A percentile compares a stretch with the other conserved stretches of the same genome.
Evolutionary conservation across 2,888 invertebrate species (phyloP).

Genomic region (Aspidapion aeneum): DNA sequence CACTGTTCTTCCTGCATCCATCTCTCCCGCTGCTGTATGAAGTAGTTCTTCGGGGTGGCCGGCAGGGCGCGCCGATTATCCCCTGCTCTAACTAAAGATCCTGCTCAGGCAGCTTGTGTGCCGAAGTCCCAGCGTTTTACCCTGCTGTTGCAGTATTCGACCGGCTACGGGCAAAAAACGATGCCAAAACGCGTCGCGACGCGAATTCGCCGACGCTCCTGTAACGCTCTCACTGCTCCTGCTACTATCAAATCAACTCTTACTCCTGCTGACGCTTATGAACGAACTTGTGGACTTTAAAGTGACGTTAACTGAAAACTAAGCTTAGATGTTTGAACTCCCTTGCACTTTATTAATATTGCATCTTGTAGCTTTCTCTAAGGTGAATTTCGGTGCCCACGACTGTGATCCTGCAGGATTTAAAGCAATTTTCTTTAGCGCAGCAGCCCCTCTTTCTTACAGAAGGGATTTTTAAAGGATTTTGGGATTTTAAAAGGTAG

Average conservation of each 20-base stretch:
- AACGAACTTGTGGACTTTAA: neutral
- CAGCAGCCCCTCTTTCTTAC: neutral
- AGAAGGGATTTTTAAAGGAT: neutral
- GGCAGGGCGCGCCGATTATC: constrained; percentile 43
- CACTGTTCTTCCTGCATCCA: neutral
- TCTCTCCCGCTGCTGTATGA: neutral
- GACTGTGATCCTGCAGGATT: neutral
- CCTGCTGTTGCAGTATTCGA: constrained; percentile 47
- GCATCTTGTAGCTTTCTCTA: neutral
- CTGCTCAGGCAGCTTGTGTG: too few species aligned
- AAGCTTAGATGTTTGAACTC: neutral
- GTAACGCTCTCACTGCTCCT: neutral
- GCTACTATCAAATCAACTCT: neutral
- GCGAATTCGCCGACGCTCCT: constrained; percentile 17
- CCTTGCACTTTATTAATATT: neutral
- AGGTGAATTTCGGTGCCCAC: neutral
- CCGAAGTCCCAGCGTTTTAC: constrained; percentile 45
- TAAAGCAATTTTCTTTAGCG: neutral
- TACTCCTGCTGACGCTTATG: too few species aligned
- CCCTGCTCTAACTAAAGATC: too few species aligned
- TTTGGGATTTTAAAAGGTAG: neutral
- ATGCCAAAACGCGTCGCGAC: constrained; percentile 42
- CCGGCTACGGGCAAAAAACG: constrained; percentile 37
- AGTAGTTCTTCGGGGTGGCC: constrained; percentile 30
- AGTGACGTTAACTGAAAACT: neutral